A percentile compares a stretch with the other conserved stretches of the same genome.
Evolutionary conservation across 2,888 invertebrate genomes (phyloP).

Genomic region (Pterobdella sp.): DNA sequence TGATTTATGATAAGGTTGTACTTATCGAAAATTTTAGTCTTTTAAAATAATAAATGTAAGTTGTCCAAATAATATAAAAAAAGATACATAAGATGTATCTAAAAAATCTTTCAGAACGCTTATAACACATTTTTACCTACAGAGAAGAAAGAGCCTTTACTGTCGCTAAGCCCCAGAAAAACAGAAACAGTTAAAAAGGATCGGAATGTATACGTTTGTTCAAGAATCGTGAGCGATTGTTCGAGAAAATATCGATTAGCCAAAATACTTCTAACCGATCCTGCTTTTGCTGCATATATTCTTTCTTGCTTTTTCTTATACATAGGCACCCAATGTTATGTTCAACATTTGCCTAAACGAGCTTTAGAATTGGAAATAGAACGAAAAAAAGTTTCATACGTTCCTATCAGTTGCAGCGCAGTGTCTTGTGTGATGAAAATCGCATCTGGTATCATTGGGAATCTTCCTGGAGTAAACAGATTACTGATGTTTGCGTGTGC

Average conservation of each 20-base stretch:
- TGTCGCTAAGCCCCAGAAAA: not conserved
- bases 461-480: constrained; percentile 29
- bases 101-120: too few relatives aligned
- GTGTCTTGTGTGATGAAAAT: constrained; percentile 31
- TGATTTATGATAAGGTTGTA: too few relatives aligned
- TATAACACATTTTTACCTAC: too few relatives aligned
- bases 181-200: not conserved
- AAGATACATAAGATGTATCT: too few relatives aligned
- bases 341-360: constrained; percentile 32
- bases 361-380: constrained; percentile 31
- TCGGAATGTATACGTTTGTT: not conserved
- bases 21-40: too few relatives aligned
- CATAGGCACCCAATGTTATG: constrained; percentile 33
- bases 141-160: not conserved
- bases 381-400: constrained; percentile 28
- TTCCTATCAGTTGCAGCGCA: constrained; percentile 29
- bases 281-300: not conserved
- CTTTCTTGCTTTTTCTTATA: constrained; percentile 22
- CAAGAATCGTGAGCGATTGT: not conserved
- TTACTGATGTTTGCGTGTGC: constrained; percentile 29
- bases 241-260: not conserved
- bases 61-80: too few relatives aligned
- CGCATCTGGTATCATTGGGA: constrained; percentile 28
- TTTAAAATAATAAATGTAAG: too few relatives aligned
- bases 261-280: not conserved